A percentile compares a stretch with the other conserved stretches of the same genome.
phyloP scores from a whole-genome alignment of 2,797 vertebrate genomes.

The Bradypodion pumilum region DNA sequence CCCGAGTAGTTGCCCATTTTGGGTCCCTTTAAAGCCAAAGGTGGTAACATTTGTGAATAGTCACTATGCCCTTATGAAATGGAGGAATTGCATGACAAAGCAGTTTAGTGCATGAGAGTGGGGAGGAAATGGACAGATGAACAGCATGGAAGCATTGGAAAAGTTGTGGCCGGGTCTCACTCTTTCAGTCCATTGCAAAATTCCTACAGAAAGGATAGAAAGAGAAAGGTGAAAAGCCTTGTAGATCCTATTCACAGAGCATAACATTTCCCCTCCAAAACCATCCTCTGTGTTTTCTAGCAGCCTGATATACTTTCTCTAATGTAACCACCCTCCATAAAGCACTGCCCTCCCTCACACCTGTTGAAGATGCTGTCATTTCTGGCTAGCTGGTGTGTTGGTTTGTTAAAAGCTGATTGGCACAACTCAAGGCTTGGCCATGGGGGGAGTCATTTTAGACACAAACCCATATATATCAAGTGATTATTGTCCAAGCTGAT shows the following conservation, averaged over 20 bases:
- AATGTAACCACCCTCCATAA: neutral
- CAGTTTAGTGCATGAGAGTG: too few relatives aligned
- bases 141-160: too few relatives aligned
- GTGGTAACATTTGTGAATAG: too few relatives aligned
- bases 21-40: too few relatives aligned
- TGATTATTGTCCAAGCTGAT: neutral
- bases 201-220: neutral
- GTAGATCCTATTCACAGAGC: neutral
- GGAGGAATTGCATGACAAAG: too few relatives aligned
- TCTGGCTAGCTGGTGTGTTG: too few relatives aligned
- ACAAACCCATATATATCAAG: neutral
- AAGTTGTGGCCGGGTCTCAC: neutral
- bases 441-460: neutral
- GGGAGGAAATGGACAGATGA: too few relatives aligned
- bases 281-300: neutral
- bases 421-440: neutral
- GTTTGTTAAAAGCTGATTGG: neutral
- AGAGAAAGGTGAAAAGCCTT: neutral
- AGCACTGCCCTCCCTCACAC: too few relatives aligned
- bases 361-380: too few relatives aligned
- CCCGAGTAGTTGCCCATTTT: too few relatives aligned
- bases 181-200: neutral
- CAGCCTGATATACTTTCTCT: neutral
- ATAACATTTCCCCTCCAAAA: neutral
- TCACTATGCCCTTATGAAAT: too few relatives aligned